Conservation (phyloP, 2,113 vertebrate genomes). For the Tiliqua scincoides region DNA sequence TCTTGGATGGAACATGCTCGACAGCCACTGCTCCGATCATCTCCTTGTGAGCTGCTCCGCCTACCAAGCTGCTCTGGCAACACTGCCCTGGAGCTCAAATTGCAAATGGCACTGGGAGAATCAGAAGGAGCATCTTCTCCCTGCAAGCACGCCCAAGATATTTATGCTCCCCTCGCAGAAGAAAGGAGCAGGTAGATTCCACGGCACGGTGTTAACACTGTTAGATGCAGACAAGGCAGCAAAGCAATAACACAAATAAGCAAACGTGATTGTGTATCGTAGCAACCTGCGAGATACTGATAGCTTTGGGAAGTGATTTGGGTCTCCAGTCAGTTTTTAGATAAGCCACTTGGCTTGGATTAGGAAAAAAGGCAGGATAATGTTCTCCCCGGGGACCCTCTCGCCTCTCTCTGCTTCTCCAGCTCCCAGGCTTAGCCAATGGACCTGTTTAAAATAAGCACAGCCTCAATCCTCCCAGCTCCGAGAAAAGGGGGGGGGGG, state of each 20-base stretch:
- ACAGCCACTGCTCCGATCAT: not conserved
- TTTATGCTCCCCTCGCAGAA: conserved; percentile 19
- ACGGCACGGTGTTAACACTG: conserved; percentile 26
- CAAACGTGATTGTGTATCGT: not conserved
- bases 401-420: not conserved
- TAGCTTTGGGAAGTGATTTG: not conserved
- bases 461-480: not conserved
- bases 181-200: not conserved
- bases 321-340: not conserved
- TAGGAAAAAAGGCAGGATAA: not conserved
- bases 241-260: conserved; percentile 39
- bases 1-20: not conserved
- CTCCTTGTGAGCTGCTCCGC: not conserved
- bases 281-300: not conserved
- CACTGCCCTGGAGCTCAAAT: no score
- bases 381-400: not conserved
- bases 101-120: not conserved
- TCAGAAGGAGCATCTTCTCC: not conserved
- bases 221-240: conserved; percentile 31
- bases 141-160: not conserved
- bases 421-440: not conserved
- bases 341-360: not conserved
- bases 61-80: rapidly evolving
- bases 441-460: not conserved
- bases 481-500: not conserved